Evolutionary conservation across 2,113 vertebrate species (phyloP), one percentile per base, ranked within the genome.

Genomic region (Nematolebias whitei): DNA sequence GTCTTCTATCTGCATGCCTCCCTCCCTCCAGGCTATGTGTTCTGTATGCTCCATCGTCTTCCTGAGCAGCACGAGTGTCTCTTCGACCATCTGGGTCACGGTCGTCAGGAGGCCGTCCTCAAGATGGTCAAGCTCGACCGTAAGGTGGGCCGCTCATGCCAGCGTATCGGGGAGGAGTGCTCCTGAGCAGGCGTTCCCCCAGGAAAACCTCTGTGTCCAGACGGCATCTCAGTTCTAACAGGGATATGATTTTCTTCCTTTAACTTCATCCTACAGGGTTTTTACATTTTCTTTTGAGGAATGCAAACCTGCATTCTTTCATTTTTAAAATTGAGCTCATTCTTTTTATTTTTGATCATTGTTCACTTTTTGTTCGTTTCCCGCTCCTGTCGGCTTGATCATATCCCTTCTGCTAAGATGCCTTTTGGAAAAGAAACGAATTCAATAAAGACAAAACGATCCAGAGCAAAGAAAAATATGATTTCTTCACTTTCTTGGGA

Each of bases 51-150:
- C 73, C 97, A 99, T 68, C 96, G 97, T 83, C 96, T 99, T 79
- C 97, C 97, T 0, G 97, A 99, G 91, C 97, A 99, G 74, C 97
- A 99, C 0, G 94, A 96, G 88, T 99, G 97, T 88, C 95, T 96
- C 0, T 99, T 98, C 15, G 97, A 99, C 93, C 97, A 99, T 93
- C 93, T 98, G 93, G 97, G 97, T 75, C 96, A 95, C 0, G 97
- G 97, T 16, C 95, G 96, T 2, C 95, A 99, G 93, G 97, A 99
- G 88, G 97, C 97, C 67, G 95, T 98, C 89, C 94, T 97, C 85
- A 98, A 98, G 93, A 98, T 99, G 97, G 97, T 99, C 88, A 99
- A 99, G 91, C 94, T 98, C 85, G 96, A 98, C 93, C 96, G 97
- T 83, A 98, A 98, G 92, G 96, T 99, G 93, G 97, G 97, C 90